phyloP scores from a whole-genome alignment of 2,888 invertebrate species.

The Sturmia bella region DNA sequence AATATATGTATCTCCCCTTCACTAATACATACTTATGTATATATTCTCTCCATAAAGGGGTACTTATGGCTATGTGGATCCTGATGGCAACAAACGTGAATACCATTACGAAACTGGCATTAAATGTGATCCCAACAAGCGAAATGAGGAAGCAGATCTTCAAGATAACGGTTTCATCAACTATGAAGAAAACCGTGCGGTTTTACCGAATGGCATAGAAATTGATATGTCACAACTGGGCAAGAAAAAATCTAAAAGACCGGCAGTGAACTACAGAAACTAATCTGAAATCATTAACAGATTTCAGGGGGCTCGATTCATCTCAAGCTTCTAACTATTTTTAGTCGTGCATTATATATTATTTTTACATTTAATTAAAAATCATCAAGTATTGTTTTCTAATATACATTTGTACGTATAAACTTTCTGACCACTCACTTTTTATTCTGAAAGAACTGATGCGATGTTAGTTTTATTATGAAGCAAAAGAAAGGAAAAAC shows the following conservation, averaged over 20 bases:
- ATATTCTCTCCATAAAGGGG: slow-evolving; percentile 83
- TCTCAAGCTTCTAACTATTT: slow-evolving; percentile 40
- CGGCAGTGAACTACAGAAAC: slow-evolving; percentile 81
- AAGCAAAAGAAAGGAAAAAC: slow-evolving; percentile 41
- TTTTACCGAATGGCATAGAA: slow-evolving; percentile 87
- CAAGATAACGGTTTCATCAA: slow-evolving; percentile 87
- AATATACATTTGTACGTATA: slow-evolving; percentile 28
- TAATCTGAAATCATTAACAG: slow-evolving; percentile 69
- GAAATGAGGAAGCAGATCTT: slow-evolving; percentile 82
- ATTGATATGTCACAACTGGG: slow-evolving; percentile 88
- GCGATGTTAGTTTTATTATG: slow-evolving; percentile 23
- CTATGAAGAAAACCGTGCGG: slow-evolving; percentile 88
- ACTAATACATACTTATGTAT: too few relatives aligned
- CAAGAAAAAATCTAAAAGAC: slow-evolving; percentile 87
- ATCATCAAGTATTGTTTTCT: slow-evolving; percentile 43
- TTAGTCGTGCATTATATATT: slow-evolving; percentile 51
- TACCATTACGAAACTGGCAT: slow-evolving; percentile 92
- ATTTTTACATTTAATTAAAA: slow-evolving; percentile 34
- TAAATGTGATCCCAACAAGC: slow-evolving; percentile 83
- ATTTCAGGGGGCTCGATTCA: slow-evolving; percentile 4
- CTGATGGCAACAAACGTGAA: slow-evolving; percentile 90
- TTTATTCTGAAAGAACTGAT: slow-evolving; percentile 12
- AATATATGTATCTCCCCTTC: slow-evolving; percentile 2
- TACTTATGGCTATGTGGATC: slow-evolving; percentile 92
- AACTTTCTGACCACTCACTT: slow-evolving; percentile 36